phyloP scores from a whole-genome alignment of 2,888 invertebrate genomes.

The Euclidia mi region DNA sequence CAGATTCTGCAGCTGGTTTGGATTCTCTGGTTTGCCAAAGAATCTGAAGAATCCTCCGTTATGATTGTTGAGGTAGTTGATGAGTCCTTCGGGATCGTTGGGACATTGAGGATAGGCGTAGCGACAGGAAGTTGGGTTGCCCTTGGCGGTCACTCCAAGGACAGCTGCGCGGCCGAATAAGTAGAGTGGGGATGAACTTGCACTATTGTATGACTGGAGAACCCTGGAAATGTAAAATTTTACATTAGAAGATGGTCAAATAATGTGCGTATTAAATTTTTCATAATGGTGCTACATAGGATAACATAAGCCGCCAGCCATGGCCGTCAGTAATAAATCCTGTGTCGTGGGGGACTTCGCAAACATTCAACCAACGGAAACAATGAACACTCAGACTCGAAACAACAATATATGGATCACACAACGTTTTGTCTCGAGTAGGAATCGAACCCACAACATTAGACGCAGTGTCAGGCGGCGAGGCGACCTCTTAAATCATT shows the following conservation, averaged over 20 bases:
- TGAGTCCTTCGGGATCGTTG: conserved; percentile 92
- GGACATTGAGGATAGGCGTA: conserved; percentile 94
- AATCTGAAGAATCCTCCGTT: conserved; percentile 96
- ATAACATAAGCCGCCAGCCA: no score
- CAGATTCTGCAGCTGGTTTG: conserved; percentile 66
- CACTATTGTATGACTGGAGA: conserved; percentile 89
- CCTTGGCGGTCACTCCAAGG: conserved; percentile 92
- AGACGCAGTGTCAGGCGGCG: no score
- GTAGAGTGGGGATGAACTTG: conserved; percentile 91
- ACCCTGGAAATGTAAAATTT: conserved; percentile 79
- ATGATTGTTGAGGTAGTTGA: conserved; percentile 95
- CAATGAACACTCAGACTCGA: no score
- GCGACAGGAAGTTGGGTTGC: conserved; percentile 90
- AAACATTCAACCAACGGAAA: no score
- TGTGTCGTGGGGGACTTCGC: no score
- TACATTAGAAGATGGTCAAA: not conserved
- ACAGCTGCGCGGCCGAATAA: conserved; percentile 94
- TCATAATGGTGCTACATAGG: no score
- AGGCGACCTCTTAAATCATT: no score
- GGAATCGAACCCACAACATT: no score
- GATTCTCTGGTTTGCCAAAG: conserved; percentile 89
- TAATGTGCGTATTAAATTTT: no score
- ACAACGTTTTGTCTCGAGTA: no score
- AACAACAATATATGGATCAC: no score
- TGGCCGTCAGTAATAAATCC: no score